Percentiles rank a stretch among this genome's conserved stretches.
Conservation (phyloP, 2,113 vertebrate species). For the Pangasianodon hypophthalmus region DNA sequence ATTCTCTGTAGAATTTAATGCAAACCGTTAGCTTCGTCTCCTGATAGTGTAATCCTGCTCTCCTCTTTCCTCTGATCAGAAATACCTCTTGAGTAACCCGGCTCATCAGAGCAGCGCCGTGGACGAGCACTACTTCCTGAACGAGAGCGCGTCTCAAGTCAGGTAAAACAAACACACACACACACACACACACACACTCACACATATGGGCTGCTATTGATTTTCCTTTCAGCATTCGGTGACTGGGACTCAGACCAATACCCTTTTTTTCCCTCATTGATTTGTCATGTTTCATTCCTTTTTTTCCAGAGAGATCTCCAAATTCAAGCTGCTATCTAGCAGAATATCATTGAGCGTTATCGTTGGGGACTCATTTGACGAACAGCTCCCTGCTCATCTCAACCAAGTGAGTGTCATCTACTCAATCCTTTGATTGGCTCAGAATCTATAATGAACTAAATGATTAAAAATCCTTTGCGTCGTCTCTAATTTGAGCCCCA, state of each 20-base stretch:
- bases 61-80: constrained; percentile 60
- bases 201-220: background rate
- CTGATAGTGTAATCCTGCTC: background rate
- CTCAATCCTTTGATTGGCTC: background rate
- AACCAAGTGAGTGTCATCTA: constrained; percentile 69
- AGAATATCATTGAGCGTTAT: constrained; percentile 73
- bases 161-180: constrained; percentile 60
- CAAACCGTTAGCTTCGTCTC: background rate
- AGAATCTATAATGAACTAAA: background rate
- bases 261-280: background rate
- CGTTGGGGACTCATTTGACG: constrained; percentile 74
- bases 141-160: constrained; percentile 79
- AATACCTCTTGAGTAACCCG: constrained; percentile 77
- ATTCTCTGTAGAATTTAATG: background rate
- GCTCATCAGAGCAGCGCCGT: constrained; percentile 78
- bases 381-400: constrained; percentile 70
- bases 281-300: constrained; percentile 19
- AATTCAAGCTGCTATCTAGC: constrained; percentile 75
- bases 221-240: background rate
- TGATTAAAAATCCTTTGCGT: background rate
- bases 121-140: constrained; percentile 80
- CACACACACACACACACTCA: background rate
- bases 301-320: constrained; percentile 71
- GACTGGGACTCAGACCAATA: background rate
- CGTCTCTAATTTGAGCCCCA: background rate